Evolutionary conservation across 1,140 invertebrate species (phyloP).

Genomic region (Zaprionus davidi): DNA sequence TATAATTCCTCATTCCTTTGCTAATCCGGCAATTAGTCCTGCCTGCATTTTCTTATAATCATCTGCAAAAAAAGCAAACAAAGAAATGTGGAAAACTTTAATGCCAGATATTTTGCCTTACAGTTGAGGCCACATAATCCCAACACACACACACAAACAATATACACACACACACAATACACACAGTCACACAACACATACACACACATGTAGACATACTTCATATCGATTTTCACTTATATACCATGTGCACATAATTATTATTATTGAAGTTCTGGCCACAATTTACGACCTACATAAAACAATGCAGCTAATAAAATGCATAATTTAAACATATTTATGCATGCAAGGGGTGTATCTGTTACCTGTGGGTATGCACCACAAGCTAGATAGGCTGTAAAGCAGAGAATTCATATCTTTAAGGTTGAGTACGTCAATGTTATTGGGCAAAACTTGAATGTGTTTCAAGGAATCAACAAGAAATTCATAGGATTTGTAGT

Average conservation of each 20-base stretch:
- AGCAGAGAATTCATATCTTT: not conserved
- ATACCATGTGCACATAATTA: not conserved
- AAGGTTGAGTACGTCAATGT: not conserved
- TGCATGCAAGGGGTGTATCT: slow-evolving; percentile 14
- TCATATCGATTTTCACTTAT: slow-evolving; percentile 45
- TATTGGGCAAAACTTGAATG: not conserved
- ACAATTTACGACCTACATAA: slow-evolving; percentile 76
- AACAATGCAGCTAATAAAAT: slow-evolving; percentile 76
- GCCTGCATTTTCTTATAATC: slow-evolving; percentile 34
- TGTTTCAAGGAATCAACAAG: not conserved
- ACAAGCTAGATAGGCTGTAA: not conserved
- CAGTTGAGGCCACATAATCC: slow-evolving; percentile 24
- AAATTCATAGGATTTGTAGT: not conserved
- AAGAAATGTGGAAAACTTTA: not conserved
- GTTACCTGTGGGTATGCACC: not conserved
- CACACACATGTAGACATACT: not conserved
- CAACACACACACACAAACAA: not conserved
- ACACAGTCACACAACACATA: not conserved
- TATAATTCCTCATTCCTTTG: not conserved
- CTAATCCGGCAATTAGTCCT: slow-evolving; percentile 43
- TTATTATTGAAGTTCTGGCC: slow-evolving; percentile 25
- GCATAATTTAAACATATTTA: slow-evolving; percentile 67
- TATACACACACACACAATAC: not conserved
- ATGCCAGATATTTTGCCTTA: slow-evolving; percentile 14
- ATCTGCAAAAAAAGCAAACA: not conserved